Evolutionary conservation across 2,888 invertebrate species (phyloP).

Genomic region (Hermaeophaga mercurialis): DNA sequence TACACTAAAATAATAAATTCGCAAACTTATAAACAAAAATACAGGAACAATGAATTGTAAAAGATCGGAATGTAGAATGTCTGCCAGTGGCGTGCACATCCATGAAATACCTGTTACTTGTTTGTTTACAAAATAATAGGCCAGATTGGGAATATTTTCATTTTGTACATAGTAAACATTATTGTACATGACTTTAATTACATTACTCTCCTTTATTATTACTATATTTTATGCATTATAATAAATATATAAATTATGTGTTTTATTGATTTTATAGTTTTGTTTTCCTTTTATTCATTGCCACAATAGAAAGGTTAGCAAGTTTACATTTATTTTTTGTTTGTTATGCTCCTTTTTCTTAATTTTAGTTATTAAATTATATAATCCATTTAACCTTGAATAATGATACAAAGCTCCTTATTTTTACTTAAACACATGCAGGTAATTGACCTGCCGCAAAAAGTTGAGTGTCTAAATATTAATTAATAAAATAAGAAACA

Average conservation of each 20-base stretch:
- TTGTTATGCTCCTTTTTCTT: too few relatives aligned
- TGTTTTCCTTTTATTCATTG: background rate
- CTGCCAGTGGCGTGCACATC: constrained; percentile 11
- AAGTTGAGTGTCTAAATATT: too few relatives aligned
- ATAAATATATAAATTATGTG: too few relatives aligned
- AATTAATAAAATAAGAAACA: too few relatives aligned
- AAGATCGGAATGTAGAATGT: constrained; percentile 9
- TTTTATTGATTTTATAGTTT: background rate
- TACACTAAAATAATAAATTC: constrained; percentile 4
- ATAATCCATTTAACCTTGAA: background rate
- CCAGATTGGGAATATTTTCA: background rate
- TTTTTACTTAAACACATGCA: background rate
- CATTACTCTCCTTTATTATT: too few relatives aligned
- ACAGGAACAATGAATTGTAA: constrained; percentile 17
- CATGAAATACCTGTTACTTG: constrained; percentile 1
- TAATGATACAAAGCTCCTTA: background rate
- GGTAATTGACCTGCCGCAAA: background rate
- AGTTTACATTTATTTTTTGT: too few relatives aligned
- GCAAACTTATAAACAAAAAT: constrained; percentile 14
- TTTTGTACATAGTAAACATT: background rate
- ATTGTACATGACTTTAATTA: too few relatives aligned
- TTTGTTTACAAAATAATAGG: background rate
- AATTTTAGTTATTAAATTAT: background rate
- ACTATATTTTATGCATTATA: too few relatives aligned
- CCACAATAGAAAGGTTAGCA: background rate